Conservation (phyloP, 2,888 invertebrate species). For the Pteria penguin region DNA sequence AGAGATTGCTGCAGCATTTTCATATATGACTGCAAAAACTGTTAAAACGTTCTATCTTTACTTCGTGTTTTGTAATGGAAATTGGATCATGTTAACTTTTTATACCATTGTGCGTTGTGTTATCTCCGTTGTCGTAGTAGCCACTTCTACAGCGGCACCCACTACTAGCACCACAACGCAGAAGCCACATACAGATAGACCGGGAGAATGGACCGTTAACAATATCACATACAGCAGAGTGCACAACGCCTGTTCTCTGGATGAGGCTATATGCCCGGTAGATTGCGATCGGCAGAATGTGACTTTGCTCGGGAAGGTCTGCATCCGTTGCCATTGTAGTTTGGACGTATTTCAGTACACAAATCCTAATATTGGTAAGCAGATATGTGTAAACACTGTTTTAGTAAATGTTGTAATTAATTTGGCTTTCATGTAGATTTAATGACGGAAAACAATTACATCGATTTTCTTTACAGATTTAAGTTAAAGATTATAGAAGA, state of each 20-base stretch:
- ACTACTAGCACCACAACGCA: not conserved
- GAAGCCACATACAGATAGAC: slow-evolving; percentile 1
- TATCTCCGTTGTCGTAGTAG: slow-evolving; percentile 23
- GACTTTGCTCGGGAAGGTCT: not conserved
- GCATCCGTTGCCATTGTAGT: slow-evolving; percentile 19
- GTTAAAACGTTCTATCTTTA: not conserved
- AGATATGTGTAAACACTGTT: too few species aligned
- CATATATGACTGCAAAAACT: not conserved
- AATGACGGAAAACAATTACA: too few species aligned
- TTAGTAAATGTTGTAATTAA: too few species aligned
- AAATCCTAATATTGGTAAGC: too few species aligned
- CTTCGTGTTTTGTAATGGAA: too few species aligned
- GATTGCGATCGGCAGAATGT: slow-evolving; percentile 5
- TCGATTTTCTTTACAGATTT: too few species aligned
- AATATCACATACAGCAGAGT: slow-evolving; percentile 23
- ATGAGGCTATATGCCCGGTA: slow-evolving; percentile 28
- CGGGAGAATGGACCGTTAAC: slow-evolving; percentile 26
- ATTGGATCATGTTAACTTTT: too few species aligned
- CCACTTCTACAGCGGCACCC: not conserved
- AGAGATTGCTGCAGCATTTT: too few species aligned
- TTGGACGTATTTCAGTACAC: too few species aligned
- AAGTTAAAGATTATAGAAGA: too few species aligned
- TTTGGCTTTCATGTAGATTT: too few species aligned
- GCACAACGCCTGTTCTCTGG: slow-evolving; percentile 24
- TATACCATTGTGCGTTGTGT: too few species aligned